Conservation (phyloP, 2,113 vertebrate species). For the Pseudorasbora parva region DNA sequence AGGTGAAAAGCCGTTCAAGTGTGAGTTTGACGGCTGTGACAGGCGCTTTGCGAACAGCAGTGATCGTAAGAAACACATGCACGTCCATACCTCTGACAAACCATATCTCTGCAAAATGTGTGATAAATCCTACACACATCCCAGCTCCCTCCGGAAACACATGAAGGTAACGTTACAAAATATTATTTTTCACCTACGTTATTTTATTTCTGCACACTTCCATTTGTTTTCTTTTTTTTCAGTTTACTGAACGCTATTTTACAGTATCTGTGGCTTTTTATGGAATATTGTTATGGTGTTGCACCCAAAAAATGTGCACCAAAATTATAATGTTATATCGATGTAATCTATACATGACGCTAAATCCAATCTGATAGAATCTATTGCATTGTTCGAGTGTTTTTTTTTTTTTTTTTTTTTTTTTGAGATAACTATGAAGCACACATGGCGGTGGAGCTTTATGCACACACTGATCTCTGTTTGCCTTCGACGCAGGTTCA, state of each 20-base stretch:
- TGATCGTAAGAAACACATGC: conserved; percentile 99
- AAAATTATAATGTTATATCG: neutral
- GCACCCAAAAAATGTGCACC: neutral
- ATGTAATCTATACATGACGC: neutral
- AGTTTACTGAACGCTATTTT: neutral
- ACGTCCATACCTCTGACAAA: conserved; percentile 98
- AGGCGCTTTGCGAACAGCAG: conserved; percentile 98
- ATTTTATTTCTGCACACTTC: neutral
- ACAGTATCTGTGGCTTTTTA: neutral
- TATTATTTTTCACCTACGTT: neutral
- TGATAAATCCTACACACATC: conserved; percentile 99
- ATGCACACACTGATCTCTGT: neutral
- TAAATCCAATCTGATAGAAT: neutral
- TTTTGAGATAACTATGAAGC: neutral
- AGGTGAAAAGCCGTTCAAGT: conserved; percentile 99
- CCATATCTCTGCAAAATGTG: conserved; percentile 99
- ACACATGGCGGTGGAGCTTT: neutral
- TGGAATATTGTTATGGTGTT: neutral
- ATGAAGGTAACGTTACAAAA: conserved; percentile 99
- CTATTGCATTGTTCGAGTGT: too few species aligned
- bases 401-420: too few species aligned
- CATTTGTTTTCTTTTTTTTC: neutral
- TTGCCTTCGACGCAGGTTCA: conserved; percentile 83
- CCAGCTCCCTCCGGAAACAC: conserved; percentile 98
- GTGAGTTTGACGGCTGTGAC: conserved; percentile 98